Conservation (phyloP, 2,888 invertebrate genomes). For the Dicranocentrus wangi region DNA sequence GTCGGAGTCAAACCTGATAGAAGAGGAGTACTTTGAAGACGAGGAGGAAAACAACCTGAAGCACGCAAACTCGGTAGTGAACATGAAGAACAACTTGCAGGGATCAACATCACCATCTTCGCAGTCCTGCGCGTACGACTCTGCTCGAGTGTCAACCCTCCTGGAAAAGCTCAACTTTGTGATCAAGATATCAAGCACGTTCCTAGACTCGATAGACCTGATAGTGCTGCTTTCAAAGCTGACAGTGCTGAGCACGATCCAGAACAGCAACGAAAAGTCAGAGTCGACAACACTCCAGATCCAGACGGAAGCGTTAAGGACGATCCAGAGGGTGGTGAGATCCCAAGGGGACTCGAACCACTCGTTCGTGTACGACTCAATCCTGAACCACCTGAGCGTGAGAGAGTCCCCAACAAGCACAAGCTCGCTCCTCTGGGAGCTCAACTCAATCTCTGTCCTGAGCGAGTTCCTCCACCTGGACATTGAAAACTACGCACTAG, state of each 20-base stretch:
- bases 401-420: neutral
- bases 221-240: slow-evolving; percentile 24
- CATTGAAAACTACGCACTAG: slow-evolving; percentile 30
- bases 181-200: neutral
- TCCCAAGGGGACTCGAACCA: slow-evolving; percentile 11
- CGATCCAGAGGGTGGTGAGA: neutral
- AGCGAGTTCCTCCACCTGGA: slow-evolving; percentile 22
- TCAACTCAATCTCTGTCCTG: slow-evolving; percentile 9
- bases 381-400: neutral
- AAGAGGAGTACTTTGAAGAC: neutral
- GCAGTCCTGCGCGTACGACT: slow-evolving; percentile 18
- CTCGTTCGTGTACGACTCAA: slow-evolving; percentile 28
- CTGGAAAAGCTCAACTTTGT: slow-evolving; percentile 37
- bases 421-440: slow-evolving; percentile 23
- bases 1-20: slow-evolving; percentile 12
- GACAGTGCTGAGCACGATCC: slow-evolving; percentile 13
- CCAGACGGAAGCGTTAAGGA: slow-evolving; percentile 15
- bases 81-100: no score
- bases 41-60: neutral
- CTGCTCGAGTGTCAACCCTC: slow-evolving; percentile 16
- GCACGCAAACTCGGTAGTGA: neutral
- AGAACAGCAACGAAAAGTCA: slow-evolving; percentile 5
- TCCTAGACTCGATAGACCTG: slow-evolving; percentile 21
- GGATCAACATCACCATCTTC: neutral
- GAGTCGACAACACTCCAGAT: neutral